Evolutionary conservation across 23 tunicate genomes (phyloP).

Genomic region (Styela clava): DNA sequence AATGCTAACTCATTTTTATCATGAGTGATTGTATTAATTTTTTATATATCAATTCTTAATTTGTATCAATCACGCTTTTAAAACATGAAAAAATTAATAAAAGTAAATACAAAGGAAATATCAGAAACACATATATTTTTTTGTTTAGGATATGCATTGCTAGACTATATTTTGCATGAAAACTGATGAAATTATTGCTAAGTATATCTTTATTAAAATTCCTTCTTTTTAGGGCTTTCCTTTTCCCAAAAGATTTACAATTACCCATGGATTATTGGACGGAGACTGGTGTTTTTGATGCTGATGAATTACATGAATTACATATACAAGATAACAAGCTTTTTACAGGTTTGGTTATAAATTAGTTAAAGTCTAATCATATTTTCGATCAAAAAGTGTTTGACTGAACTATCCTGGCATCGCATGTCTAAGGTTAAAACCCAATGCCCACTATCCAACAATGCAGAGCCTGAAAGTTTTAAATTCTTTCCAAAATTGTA

Average conservation of each 20-base stretch:
- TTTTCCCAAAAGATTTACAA: slow-evolving; percentile 88
- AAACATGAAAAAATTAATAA: neutral
- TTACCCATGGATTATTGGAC: slow-evolving; percentile 86
- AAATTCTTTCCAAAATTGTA: too few relatives aligned
- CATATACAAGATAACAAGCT: slow-evolving; percentile 86
- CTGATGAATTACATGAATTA: slow-evolving; percentile 79
- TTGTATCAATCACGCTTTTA: neutral
- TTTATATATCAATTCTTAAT: neutral
- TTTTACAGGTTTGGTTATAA: slow-evolving; percentile 49
- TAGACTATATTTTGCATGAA: slow-evolving; percentile 3
- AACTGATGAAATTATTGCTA: neutral
- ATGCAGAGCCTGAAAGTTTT: too few relatives aligned
- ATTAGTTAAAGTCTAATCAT: neutral
- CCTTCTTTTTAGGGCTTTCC: slow-evolving; percentile 69
- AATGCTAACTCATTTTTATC: neutral
- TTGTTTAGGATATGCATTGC: too few relatives aligned
- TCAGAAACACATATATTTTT: too few relatives aligned
- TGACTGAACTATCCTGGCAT: too few relatives aligned
- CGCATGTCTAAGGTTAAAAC: too few relatives aligned
- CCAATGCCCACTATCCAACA: too few relatives aligned
- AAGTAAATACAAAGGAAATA: too few relatives aligned
- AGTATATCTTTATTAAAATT: too few relatives aligned
- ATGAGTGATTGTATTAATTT: neutral
- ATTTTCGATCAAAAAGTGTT: too few relatives aligned
- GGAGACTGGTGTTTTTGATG: slow-evolving; percentile 64